Conservation (phyloP, 1,140 invertebrate genomes). For the Macrotrachela quadricornifera region DNA sequence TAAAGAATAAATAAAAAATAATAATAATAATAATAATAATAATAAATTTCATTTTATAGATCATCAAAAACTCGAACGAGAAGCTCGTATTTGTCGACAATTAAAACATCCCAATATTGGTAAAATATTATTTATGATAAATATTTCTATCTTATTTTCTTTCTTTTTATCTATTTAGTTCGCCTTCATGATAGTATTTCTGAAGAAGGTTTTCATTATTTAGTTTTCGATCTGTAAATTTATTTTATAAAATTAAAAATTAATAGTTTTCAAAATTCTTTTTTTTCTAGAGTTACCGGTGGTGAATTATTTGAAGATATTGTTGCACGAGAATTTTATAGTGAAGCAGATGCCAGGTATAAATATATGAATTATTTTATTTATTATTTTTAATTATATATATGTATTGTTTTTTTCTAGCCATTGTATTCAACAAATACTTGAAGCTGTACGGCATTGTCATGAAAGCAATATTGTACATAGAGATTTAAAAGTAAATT, state of each 20-base stretch:
- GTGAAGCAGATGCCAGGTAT: conserved; percentile 88
- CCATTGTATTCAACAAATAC: conserved; percentile 99
- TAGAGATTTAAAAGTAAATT: conserved; percentile 69
- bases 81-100: conserved; percentile 66
- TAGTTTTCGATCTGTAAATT: conserved; percentile 95
- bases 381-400: not conserved
- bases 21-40: too few relatives aligned
- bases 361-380: not conserved
- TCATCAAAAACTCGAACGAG: conserved; percentile 93
- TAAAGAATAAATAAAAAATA: conserved; percentile 19
- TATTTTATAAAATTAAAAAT: too few relatives aligned
- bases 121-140: conserved; percentile 15
- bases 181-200: conserved; percentile 98
- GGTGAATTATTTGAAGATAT: conserved; percentile 99
- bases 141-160: not conserved
- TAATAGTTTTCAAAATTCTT: too few relatives aligned
- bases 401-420: conserved; percentile 20
- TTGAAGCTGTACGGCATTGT: conserved; percentile 98
- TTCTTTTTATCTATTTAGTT: conserved; percentile 40
- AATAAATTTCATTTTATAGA: conserved; percentile 40
- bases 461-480: conserved; percentile 94
- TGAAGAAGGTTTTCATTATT: conserved; percentile 96
- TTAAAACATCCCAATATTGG: conserved; percentile 69
- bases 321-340: conserved; percentile 98
- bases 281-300: conserved; percentile 64